Base-by-base conservation (phyloP, 2,888 invertebrate genomes). In the Eristalis pertinax region DNA sequence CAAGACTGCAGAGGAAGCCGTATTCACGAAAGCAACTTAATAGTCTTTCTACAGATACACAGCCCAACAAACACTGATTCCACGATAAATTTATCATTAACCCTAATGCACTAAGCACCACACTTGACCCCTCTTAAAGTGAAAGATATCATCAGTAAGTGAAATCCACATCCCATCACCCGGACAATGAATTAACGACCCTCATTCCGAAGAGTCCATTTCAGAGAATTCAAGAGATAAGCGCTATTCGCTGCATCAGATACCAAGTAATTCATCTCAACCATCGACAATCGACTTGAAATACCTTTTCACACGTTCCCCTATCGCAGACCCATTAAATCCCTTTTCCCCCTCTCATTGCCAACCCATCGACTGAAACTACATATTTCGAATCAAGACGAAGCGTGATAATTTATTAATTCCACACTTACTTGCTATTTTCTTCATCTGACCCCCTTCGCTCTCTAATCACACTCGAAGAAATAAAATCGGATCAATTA, bases 371-470 rank as follows among this genome's bases (percentile, higher is more conserved):
- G 5, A 26, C 26, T 13, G 60, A 38, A 70, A 72, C 35, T 2
- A 72, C 35, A n/a, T 67, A 62, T 84, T 72, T 84, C 7, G 41
- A 63, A n/a, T n/a, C 29, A 76, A 68, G 70, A 56, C 4, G 60
- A 70, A 79, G 43, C 68, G 68, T 63, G 67, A 75, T 81, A 81
- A 81, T 76, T 73, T 81, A 77, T 85, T 81, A 64, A 65, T 74
- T 81, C 60, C 64, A 75, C 58, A 29, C 70, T 68, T 29, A 56
- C 62, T 75, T 65, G 58, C 35, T 35, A 73, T 75, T 80, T 84
- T 80, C 72, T 76, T 80, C 56, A 63, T 64, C 63, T 68, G 68
- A 81, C 68, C 73, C 68, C 64, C 63, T 85, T 85, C 26, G 1
- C 84, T 68, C 81, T 73, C 68, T 26, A 81, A 69, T 77, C 63